A percentile compares a stretch with the other conserved stretches of the same genome.
These are phyloP conservation scores for Gymnarchus niloticus DNA, from an alignment of 2,113 vertebrate genomes.

Conservation along the genomic window DNA sequence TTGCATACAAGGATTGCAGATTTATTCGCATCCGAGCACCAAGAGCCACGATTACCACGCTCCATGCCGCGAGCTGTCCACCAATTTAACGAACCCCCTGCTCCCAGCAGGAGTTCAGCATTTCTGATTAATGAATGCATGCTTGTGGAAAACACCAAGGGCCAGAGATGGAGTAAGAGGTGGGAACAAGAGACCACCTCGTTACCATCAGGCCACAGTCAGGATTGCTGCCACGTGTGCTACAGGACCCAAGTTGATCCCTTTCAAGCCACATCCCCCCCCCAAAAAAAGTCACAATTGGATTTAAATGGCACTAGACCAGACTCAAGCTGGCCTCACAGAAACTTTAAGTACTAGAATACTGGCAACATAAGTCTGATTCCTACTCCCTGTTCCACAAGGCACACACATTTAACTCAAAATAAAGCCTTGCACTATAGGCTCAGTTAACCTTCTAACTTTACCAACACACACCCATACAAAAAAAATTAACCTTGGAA, in stretches of 20 bases:
- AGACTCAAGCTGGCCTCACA: constrained; percentile 20
- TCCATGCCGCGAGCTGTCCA: constrained; percentile 65
- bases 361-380: neutral
- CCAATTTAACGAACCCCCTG: constrained; percentile 70
- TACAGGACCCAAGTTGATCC: constrained; percentile 38
- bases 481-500: constrained; percentile 18
- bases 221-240: constrained; percentile 43
- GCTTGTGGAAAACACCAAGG: constrained; percentile 51
- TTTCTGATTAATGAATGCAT: constrained; percentile 72
- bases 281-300: neutral
- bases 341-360: constrained; percentile 16
- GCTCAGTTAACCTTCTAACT: constrained; percentile 5
- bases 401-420: constrained; percentile 6
- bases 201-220: constrained; percentile 41
- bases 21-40: constrained; percentile 77
- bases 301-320: constrained; percentile 14
- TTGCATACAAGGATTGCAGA: constrained; percentile 86
- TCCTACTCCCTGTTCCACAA: neutral
- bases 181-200: neutral
- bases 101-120: constrained; percentile 55
- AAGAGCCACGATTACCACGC: constrained; percentile 67
- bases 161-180: constrained; percentile 12
- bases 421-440: constrained; percentile 1
- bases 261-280: constrained; percentile 4
- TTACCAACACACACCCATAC: neutral